Evolutionary conservation across 2,888 invertebrate genomes (phyloP), one percentile per base, ranked within the genome.

Genomic region (Clusia tigrina): DNA sequence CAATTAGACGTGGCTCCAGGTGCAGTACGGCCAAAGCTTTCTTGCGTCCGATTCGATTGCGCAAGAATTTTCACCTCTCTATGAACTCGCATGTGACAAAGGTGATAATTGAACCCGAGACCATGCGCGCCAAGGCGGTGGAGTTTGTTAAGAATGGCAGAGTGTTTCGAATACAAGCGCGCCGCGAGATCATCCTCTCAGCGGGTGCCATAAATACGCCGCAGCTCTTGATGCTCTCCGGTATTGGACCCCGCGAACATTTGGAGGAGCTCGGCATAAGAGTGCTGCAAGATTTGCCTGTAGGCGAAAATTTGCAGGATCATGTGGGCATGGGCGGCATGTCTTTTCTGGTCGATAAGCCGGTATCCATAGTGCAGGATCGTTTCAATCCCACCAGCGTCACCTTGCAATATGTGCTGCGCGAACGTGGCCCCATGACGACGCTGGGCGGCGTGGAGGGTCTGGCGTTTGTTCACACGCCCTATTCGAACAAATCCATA

Each of bases 181-280:
- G 88, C 58, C 92, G 92, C 73, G 95, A 95, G 82, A 89, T 97
- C 0, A 92, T 97, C 54, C 79, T 97, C 42, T 91, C 94, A 12
- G 95, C 95, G 0, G 97, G 97, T 0, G 89, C 96, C 0, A 93
- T 98, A 25, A 96, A 96, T 78, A 91, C 91, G 22, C 94, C 96
- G 0, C 96, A 97, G 78, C 84, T 98, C 58, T 84, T 98, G 65
- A 94, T 96, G 94, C 83, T 97, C 1, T 95, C 95, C 0, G 96
- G 96, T 0, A 86, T 94, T 58, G 92, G 92, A 0, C 92, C 93
- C 0, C 85, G 86, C 59, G 84, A 89, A 15, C 93, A 94, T 72
- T 84, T 94, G 12, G 83, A 85, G 66, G 86, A 89, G 53, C 85
- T 91, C 0, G 90, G 91, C 2, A 91, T 95, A 54, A 88, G 88